phyloP scores from a whole-genome alignment of 2,888 invertebrate genomes.

The Sturmia bella region DNA sequence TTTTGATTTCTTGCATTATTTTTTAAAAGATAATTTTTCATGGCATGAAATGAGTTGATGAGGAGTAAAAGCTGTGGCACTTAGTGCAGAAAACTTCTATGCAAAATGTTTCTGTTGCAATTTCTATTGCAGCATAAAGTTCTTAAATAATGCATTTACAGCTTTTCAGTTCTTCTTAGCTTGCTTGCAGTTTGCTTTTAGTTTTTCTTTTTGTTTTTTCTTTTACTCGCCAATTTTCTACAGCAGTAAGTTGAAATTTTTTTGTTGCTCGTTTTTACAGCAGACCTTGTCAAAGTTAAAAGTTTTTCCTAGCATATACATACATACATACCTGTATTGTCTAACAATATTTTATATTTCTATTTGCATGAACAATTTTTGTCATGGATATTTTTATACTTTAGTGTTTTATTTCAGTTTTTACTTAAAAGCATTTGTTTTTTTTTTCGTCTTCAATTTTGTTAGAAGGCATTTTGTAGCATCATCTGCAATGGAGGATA shows the following conservation, averaged over 20 bases:
- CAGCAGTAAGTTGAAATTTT: not conserved
- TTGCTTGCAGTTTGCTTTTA: not conserved
- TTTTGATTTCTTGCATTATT: no score
- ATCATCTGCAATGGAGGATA: conserved; percentile 53
- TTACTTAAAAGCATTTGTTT: conserved; percentile 52
- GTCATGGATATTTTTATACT: conserved; percentile 33
- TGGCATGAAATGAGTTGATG: conserved; percentile 37
- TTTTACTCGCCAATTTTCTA: not conserved
- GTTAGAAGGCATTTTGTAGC: conserved; percentile 41
- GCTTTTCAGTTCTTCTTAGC: conserved; percentile 47
- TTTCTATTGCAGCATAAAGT: conserved; percentile 46
- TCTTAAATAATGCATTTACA: conserved; percentile 64
- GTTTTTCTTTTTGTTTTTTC: not conserved
- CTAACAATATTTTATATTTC: conserved; percentile 39
- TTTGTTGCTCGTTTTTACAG: conserved; percentile 20
- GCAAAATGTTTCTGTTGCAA: not conserved
- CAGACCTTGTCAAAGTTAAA: conserved; percentile 55
- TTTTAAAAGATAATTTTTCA: conserved; percentile 12
- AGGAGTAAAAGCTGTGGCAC: conserved; percentile 19
- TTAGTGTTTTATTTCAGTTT: conserved; percentile 38
- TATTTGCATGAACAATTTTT: conserved; percentile 23
- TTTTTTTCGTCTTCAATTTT: not conserved
- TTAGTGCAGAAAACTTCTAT: conserved; percentile 29
- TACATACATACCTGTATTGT: conserved; percentile 46
- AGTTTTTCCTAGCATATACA: conserved; percentile 32